phyloP scores from a whole-genome alignment of 2,113 vertebrate genomes.

The Cnemophilus loriae region DNA sequence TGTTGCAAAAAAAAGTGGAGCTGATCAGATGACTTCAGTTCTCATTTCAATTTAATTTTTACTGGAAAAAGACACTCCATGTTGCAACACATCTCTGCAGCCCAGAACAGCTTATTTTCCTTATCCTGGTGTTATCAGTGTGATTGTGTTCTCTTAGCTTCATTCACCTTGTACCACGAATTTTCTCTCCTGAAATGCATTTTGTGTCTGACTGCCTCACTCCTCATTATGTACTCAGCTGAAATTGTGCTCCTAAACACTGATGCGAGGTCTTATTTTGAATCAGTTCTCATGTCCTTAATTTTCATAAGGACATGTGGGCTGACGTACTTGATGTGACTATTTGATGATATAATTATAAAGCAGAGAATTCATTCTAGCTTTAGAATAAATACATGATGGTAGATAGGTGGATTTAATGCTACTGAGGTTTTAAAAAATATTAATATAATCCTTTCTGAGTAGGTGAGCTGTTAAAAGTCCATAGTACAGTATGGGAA shows the following conservation, averaged over 20 bases:
- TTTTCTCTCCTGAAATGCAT: constrained; percentile 3
- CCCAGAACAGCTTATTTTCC: neutral
- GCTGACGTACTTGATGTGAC: neutral
- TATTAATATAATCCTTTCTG: neutral
- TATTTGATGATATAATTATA: constrained; percentile 15
- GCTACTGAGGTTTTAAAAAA: neutral
- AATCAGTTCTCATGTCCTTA: neutral
- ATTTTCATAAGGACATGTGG: neutral
- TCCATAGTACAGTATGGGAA: neutral
- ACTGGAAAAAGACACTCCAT: neutral
- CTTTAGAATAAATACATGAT: neutral
- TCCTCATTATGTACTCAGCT: neutral
- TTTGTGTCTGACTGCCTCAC: neutral
- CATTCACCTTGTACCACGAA: neutral
- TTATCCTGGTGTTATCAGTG: neutral
- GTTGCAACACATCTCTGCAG: neutral
- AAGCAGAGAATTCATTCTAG: neutral
- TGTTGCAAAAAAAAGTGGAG: neutral
- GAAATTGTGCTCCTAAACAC: neutral
- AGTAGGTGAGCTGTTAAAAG: neutral
- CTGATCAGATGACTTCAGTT: neutral
- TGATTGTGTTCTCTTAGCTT: neutral
- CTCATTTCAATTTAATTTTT: neutral
- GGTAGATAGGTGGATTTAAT: neutral
- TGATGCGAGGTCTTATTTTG: neutral